phyloP scores from a whole-genome alignment of 2,797 vertebrate genomes.

The Darevskia mixta region DNA sequence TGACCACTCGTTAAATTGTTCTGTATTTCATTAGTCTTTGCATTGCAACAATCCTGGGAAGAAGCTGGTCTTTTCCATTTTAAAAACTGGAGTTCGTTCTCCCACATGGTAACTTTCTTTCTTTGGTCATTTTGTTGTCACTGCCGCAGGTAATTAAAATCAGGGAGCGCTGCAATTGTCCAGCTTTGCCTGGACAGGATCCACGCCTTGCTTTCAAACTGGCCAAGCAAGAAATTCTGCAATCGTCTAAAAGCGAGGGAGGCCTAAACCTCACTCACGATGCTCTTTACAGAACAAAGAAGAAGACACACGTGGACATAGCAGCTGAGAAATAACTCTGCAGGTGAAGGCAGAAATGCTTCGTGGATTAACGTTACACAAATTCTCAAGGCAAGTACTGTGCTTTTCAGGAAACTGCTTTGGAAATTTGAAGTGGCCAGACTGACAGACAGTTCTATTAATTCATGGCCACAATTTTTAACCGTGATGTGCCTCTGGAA shows the following conservation, averaged over 20 bases:
- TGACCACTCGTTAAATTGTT: not conserved
- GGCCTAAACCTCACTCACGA: constrained; percentile 45
- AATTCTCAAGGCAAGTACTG: constrained; percentile 8
- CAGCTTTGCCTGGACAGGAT: constrained; percentile 86
- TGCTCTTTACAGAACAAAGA: constrained; percentile 66
- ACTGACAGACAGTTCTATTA: not conserved
- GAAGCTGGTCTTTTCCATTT: not conserved
- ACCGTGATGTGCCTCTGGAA: not conserved
- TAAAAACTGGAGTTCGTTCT: not conserved
- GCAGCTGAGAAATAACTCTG: constrained; percentile 67
- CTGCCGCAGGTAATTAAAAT: constrained; percentile 88
- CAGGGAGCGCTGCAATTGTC: constrained; percentile 88
- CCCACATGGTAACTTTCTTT: not conserved
- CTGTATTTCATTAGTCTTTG: not conserved
- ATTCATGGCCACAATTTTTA: constrained; percentile 39
- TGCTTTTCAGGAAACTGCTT: constrained; percentile 21
- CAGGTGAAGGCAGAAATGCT: constrained; percentile 40
- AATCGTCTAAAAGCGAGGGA: constrained; percentile 62
- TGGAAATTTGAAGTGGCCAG: not conserved
- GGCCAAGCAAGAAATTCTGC: constrained; percentile 81
- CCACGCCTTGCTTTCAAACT: constrained; percentile 87
- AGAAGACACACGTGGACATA: constrained; percentile 71
- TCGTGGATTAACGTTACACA: constrained; percentile 15
- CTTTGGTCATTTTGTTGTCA: constrained; percentile 41
- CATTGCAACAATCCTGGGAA: not conserved